A percentile compares a stretch with the other conserved stretches of the same genome.
These are phyloP conservation scores for Sebastes umbrosus DNA, from an alignment of 2,797 vertebrate genomes.

Conservation along the genomic window DNA sequence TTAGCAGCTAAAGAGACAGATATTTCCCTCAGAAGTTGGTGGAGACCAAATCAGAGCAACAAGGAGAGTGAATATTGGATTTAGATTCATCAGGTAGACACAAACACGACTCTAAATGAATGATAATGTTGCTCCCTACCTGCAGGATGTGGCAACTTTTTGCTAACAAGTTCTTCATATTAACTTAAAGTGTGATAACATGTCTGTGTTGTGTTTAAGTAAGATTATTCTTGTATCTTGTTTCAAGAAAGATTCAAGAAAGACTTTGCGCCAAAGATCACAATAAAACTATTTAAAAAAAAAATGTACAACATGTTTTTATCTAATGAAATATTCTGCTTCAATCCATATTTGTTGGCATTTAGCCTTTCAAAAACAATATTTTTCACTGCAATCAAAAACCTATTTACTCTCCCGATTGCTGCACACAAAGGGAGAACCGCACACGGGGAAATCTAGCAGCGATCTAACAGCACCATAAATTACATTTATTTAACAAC, in stretches of 20 bases:
- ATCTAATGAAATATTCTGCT: too few relatives aligned
- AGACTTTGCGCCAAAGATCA: not conserved
- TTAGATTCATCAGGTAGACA: not conserved
- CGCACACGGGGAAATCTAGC: too few relatives aligned
- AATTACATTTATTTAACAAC: too few relatives aligned
- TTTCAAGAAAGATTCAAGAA: not conserved
- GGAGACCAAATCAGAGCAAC: not conserved
- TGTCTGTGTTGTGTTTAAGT: not conserved
- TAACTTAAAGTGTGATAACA: not conserved
- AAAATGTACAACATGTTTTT: too few relatives aligned
- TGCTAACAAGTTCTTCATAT: not conserved
- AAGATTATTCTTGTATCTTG: too few relatives aligned
- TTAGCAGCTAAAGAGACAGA: not conserved
- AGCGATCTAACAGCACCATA: too few relatives aligned
- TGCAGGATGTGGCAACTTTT: not conserved
- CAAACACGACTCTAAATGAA: not conserved
- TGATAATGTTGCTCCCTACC: not conserved
- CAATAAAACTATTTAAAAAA: too few relatives aligned
- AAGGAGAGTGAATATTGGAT: not conserved
- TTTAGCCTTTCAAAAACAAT: too few relatives aligned
- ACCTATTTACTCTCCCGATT: too few relatives aligned
- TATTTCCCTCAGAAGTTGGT: not conserved
- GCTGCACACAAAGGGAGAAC: too few relatives aligned
- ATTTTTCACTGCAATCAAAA: too few relatives aligned
- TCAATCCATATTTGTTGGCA: too few relatives aligned